Evolutionary conservation across 1,140 invertebrate genomes (phyloP), one percentile per base, ranked within the genome.

Genomic region (Micrasema minimum): DNA sequence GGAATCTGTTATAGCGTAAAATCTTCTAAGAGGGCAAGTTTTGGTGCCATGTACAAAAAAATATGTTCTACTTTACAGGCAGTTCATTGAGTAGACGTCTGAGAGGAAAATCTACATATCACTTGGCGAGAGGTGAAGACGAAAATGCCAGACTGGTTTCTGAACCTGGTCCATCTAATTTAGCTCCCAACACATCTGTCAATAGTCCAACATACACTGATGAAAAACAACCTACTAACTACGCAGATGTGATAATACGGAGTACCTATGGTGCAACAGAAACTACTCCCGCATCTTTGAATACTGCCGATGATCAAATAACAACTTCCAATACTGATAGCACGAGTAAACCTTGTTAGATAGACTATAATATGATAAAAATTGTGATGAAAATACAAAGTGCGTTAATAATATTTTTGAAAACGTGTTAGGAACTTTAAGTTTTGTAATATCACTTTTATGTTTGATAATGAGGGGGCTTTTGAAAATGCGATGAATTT

Each of bases 61-160:
- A 4, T 31, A 7, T 31, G 26, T 31, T 31, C 7, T 31, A 4
- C 41, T 62, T 50, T 9, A 61, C 75, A 87, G 87, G 86, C 74
- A 91, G 90, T 69, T 91, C 91, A 2, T 85, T 92, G 66, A 92
- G 90, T 77, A 85, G 91, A 57, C 83, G 90, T 66, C 88, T 93
- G 70, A 86, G 91, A 66, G 91, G 91, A 41, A 89, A 90, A 65
- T 88, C 86, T 61, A 88, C 87, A 77, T 92, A 92, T 80, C 89
- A 89, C 48, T 88, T 91, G 77, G 79, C 90, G 2, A 86, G 89
- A 76, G 88, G 90, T 0, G 87, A 81, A 66, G 88, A 84, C 70
- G 86, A 88, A 71, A 85, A 79, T 68, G 80, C 84, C 0, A 78
- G 83, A 69, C 72, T 85, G n/a, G 77, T 85, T 18, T 77, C 69